A percentile compares a stretch with the other conserved stretches of the same genome.
phyloP scores from a whole-genome alignment of 23 tunicate genomes.

The Ciona savignyi region DNA sequence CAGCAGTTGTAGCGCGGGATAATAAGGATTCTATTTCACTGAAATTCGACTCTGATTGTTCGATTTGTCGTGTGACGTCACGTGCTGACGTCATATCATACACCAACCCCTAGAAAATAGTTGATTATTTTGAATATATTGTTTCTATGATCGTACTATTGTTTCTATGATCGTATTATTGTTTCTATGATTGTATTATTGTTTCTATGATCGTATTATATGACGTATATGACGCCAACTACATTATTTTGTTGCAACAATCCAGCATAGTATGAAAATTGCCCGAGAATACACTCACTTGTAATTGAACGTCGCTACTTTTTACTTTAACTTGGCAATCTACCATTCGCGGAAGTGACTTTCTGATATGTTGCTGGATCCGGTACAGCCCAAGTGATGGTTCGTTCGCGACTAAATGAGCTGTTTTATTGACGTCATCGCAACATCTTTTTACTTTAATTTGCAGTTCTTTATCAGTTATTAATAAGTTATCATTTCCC shows the following conservation, averaged over 20 bases:
- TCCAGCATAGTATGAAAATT: neutral
- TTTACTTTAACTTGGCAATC: slow-evolving; percentile 10
- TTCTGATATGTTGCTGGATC: slow-evolving; percentile 77
- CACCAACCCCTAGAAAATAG: slow-evolving; percentile 20
- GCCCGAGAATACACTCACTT: slow-evolving; percentile 9
- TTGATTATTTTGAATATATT: too few relatives aligned
- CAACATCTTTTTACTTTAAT: slow-evolving; percentile 4
- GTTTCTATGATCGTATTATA: too few relatives aligned
- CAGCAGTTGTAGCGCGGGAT: slow-evolving; percentile 31
- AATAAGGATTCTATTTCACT: slow-evolving; percentile 47
- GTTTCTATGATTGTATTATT: too few relatives aligned
- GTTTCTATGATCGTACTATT: too few relatives aligned
- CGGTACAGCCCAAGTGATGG: slow-evolving; percentile 88
- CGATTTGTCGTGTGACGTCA: slow-evolving; percentile 25
- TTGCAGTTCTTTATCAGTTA: neutral
- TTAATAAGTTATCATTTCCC: neutral
- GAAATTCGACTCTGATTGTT: slow-evolving; percentile 21
- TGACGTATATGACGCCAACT: too few relatives aligned
- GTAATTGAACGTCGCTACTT: slow-evolving; percentile 8
- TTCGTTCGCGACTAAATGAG: slow-evolving; percentile 87
- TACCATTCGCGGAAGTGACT: slow-evolving; percentile 64
- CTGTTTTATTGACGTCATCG: slow-evolving; percentile 64
- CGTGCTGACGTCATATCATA: slow-evolving; percentile 44
- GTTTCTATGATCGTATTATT: too few relatives aligned
- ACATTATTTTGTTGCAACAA: too few relatives aligned